These are phyloP conservation scores for Tetragnatha montana DNA, from an alignment of 2,888 invertebrate species.

Conservation along the genomic window DNA sequence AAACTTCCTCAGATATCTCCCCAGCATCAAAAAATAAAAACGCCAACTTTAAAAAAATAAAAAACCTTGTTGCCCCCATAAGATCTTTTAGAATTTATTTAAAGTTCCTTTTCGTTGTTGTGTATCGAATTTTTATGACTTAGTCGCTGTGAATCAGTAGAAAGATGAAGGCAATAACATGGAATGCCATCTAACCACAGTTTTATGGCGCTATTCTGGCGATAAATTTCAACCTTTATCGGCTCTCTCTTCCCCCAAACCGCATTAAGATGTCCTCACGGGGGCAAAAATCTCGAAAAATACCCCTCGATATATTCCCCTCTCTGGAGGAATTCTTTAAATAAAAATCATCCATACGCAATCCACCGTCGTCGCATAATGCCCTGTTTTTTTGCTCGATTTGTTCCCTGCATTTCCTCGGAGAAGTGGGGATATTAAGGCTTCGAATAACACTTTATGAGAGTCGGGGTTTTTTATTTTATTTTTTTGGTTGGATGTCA, in stretches of 20 bases:
- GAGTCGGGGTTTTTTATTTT: background rate
- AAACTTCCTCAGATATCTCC: background rate
- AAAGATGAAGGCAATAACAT: constrained; percentile 43
- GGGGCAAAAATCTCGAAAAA: constrained; percentile 8
- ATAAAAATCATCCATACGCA: background rate
- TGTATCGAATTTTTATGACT: constrained; percentile 35
- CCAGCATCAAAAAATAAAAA: background rate
- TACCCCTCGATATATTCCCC: background rate
- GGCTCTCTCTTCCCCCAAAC: constrained; percentile 29
- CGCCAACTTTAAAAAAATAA: background rate
- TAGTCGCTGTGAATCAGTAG: constrained; percentile 35
- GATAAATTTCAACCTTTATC: constrained; percentile 63
- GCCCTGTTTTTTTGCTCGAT: background rate
- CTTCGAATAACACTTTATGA: background rate
- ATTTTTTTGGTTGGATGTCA: background rate
- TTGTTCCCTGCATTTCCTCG: background rate
- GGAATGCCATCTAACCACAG: constrained; percentile 42
- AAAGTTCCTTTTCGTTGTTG: constrained; percentile 7
- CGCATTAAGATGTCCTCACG: constrained; percentile 38
- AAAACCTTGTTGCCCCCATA: background rate
- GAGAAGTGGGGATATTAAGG: background rate
- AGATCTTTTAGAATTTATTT: constrained; percentile 37
- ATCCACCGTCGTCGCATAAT: background rate
- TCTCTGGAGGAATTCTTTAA: background rate
- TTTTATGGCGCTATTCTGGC: constrained; percentile 57